These are phyloP conservation scores for Poecilus cupreus DNA, from an alignment of 2,888 invertebrate species.

Conservation along the genomic window DNA sequence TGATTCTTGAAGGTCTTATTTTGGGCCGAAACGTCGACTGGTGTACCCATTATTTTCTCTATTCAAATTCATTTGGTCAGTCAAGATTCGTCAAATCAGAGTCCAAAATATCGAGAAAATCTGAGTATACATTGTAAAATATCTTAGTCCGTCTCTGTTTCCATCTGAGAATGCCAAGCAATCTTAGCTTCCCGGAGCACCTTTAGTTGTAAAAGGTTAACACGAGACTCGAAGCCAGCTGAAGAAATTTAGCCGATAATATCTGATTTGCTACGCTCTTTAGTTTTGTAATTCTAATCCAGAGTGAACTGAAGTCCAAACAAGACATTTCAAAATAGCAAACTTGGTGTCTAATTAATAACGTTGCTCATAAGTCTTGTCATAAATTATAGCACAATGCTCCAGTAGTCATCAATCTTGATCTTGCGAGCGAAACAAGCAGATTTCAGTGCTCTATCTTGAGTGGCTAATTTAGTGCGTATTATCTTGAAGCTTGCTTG, in stretches of 20 bases:
- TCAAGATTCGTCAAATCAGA: no score
- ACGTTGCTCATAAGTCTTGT: constrained; percentile 3
- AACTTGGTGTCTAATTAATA: constrained; percentile 29
- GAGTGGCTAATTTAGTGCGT: background rate
- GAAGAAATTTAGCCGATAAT: constrained; percentile 17
- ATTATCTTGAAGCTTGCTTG: background rate
- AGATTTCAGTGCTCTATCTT: background rate
- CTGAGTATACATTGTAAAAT: no score
- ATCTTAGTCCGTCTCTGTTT: background rate
- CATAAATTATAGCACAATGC: constrained; percentile 12
- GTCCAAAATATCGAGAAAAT: no score
- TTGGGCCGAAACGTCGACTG: no score
- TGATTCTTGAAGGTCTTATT: no score
- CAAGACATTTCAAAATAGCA: constrained; percentile 10
- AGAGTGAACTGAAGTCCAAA: background rate
- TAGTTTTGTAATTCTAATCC: constrained; percentile 22
- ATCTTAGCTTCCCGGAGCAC: background rate
- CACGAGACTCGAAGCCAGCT: background rate
- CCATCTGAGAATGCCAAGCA: background rate
- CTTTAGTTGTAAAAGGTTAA: constrained; percentile 19
- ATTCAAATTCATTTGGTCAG: no score
- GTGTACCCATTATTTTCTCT: no score
- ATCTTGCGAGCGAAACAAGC: background rate
- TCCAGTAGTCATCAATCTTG: background rate
- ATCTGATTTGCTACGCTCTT: constrained; percentile 18